These are phyloP conservation scores for Trachemys scripta DNA, from an alignment of 2,113 vertebrate genomes.

Conservation along the genomic window DNA sequence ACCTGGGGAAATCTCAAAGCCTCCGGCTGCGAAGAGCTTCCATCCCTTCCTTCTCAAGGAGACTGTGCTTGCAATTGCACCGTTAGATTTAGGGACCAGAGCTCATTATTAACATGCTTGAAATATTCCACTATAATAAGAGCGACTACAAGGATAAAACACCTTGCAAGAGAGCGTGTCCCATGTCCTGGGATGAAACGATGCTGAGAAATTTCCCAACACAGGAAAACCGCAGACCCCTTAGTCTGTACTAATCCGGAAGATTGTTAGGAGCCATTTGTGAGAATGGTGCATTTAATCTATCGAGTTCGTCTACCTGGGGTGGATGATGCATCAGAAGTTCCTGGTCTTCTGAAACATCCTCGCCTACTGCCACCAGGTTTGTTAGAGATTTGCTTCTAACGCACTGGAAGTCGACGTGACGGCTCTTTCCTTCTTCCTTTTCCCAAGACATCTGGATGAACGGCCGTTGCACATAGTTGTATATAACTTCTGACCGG, in stretches of 20 bases:
- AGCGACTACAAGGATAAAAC: conserved; percentile 25
- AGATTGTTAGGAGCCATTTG: conserved; percentile 77
- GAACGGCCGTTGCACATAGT: conserved; percentile 86
- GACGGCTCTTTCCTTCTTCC: conserved; percentile 88
- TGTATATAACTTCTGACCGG: conserved; percentile 86
- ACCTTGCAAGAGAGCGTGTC: conserved; percentile 48
- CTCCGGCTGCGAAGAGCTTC: conserved; percentile 13
- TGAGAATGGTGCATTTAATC: conserved; percentile 80
- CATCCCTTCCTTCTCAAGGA: conserved; percentile 13
- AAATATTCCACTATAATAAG: neutral
- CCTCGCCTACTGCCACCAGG: conserved; percentile 78
- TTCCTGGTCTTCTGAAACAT: conserved; percentile 80
- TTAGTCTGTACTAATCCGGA: conserved; percentile 69
- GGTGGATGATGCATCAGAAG: conserved; percentile 81
- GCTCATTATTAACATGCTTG: conserved; percentile 70
- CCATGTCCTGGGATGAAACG: neutral
- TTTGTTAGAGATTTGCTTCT: conserved; percentile 87
- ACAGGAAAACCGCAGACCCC: neutral
- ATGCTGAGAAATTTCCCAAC: neutral
- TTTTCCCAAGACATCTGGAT: conserved; percentile 91
- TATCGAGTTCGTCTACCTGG: conserved; percentile 87
- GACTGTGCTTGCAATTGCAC: conserved; percentile 15
- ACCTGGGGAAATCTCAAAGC: neutral
- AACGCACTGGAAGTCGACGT: conserved; percentile 88
- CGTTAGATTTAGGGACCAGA: conserved; percentile 25